These are phyloP conservation scores for Rhea americana DNA, from an alignment of 2,113 vertebrate genomes.

Conservation along the genomic window DNA sequence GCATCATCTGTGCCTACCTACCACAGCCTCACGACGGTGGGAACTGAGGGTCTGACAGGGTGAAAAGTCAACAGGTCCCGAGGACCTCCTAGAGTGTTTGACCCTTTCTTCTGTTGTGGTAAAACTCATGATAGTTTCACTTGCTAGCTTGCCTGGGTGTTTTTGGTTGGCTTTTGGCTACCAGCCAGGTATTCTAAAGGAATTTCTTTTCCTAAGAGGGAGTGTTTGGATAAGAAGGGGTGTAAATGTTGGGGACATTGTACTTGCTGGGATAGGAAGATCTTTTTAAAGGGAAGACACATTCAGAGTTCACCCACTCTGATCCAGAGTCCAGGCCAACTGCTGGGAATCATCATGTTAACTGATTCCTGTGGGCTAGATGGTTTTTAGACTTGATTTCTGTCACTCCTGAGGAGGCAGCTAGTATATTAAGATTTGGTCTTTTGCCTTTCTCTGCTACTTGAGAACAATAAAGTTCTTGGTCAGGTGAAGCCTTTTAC, in stretches of 20 bases:
- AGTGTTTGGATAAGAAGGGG: background rate
- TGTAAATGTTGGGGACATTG: background rate
- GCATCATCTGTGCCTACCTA: background rate
- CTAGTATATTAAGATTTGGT: background rate
- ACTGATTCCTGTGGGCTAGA: accelerated
- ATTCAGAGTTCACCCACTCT: background rate
- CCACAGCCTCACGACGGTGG: accelerated
- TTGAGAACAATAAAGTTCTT: background rate
- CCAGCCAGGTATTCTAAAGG: background rate
- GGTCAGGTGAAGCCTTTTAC: background rate
- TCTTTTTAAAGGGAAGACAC: background rate
- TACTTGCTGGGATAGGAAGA: background rate
- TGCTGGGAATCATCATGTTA: background rate
- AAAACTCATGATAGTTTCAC: background rate
- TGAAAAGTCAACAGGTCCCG: background rate
- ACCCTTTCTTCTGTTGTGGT: background rate
- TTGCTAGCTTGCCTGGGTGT: background rate
- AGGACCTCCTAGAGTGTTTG: background rate
- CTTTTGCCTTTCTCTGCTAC: background rate
- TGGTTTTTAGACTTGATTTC: background rate
- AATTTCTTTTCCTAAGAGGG: background rate
- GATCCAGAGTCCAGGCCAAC: background rate
- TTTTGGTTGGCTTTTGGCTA: background rate
- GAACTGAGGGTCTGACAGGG: background rate
- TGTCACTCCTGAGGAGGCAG: background rate